A percentile compares a stretch with the other conserved stretches of the same genome.
These are phyloP conservation scores for Menidia menidia DNA, from an alignment of 2,797 vertebrate genomes.

Conservation along the genomic window DNA sequence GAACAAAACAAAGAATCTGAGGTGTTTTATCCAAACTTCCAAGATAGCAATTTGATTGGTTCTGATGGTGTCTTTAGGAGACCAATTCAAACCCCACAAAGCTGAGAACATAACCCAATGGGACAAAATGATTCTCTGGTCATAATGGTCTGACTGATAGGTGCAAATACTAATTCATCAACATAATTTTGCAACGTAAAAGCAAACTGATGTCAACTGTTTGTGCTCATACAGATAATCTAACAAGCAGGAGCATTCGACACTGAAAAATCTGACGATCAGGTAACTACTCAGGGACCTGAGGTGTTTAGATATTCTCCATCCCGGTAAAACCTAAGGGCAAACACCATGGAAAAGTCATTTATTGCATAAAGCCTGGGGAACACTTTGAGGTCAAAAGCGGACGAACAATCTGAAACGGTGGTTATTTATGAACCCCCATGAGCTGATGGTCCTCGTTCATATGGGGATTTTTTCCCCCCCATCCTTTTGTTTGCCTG, in stretches of 20 bases:
- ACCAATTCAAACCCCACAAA: background rate
- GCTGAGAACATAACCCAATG: background rate
- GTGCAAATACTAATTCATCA: too few relatives aligned
- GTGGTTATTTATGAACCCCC: too few relatives aligned
- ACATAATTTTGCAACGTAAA: too few relatives aligned
- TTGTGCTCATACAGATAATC: background rate
- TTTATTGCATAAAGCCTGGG: too few relatives aligned
- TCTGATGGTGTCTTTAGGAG: background rate
- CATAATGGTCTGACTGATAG: too few relatives aligned
- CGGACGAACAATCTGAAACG: too few relatives aligned
- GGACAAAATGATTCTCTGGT: background rate
- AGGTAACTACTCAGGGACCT: background rate
- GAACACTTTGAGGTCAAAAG: too few relatives aligned
- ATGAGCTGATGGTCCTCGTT: too few relatives aligned
- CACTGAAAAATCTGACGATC: background rate
- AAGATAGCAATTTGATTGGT: background rate
- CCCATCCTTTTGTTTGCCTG: conserved; percentile 1
- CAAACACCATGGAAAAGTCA: too few relatives aligned
- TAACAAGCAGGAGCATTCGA: background rate
- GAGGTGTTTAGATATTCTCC: too few relatives aligned
- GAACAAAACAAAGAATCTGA: background rate
- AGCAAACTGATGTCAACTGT: too few relatives aligned
- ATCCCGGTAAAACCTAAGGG: too few relatives aligned
- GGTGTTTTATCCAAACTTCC: background rate
- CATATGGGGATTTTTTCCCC: background rate